phyloP scores from a whole-genome alignment of 2,113 vertebrate genomes.

The Hepsetus odoe region DNA sequence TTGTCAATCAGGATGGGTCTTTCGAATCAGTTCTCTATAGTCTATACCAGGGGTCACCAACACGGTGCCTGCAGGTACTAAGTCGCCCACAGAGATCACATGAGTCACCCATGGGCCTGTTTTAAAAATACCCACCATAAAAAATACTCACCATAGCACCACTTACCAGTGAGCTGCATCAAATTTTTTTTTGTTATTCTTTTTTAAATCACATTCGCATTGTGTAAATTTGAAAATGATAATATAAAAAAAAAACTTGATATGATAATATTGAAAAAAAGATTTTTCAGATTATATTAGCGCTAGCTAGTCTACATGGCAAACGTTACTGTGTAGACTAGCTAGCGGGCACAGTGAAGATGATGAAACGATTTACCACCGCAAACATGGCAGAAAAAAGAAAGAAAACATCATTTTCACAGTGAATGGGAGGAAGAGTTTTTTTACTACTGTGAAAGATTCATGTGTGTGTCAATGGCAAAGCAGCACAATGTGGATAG shows the following conservation, averaged over 20 bases:
- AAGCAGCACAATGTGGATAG: slow-evolving; percentile 18
- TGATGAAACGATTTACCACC: neutral
- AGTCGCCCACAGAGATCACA: too few species aligned
- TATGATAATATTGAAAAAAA: neutral
- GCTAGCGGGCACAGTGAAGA: neutral
- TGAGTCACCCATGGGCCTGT: too few species aligned
- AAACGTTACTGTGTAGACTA: too few species aligned
- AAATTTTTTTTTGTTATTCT: neutral
- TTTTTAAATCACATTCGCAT: neutral
- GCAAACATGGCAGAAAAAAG: slow-evolving; percentile 11
- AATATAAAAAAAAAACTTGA: too few species aligned
- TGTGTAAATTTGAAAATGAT: too few species aligned
- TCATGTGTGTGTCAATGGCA: neutral
- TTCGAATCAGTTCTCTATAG: too few species aligned
- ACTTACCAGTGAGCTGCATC: neutral
- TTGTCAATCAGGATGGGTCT: too few species aligned
- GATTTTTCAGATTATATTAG: neutral
- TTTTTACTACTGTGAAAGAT: slow-evolving; percentile 13
- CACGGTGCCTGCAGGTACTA: neutral
- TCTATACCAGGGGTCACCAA: neutral
- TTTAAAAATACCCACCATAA: neutral
- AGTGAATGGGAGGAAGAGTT: neutral
- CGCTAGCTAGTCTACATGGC: too few species aligned
- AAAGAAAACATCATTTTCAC: neutral
- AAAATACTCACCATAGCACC: neutral